A percentile compares a stretch with the other conserved stretches of the same genome.
These are phyloP conservation scores for Bradysia coprophila DNA, from an alignment of 1,140 invertebrate genomes.

Conservation along the genomic window DNA sequence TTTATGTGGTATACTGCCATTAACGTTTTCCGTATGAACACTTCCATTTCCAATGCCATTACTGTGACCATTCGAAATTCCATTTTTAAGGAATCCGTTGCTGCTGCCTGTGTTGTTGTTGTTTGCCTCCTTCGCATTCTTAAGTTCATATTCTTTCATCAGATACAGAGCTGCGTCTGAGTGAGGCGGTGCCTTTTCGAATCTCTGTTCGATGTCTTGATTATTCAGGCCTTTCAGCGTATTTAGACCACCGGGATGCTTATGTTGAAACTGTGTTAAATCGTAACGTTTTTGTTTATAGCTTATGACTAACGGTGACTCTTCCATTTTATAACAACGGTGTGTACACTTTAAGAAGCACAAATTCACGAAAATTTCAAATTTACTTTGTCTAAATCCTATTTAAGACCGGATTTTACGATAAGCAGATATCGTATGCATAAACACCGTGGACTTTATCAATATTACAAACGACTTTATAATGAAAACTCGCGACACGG, in stretches of 20 bases:
- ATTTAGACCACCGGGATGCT: slow-evolving; percentile 38
- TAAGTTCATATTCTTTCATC: slow-evolving; percentile 31
- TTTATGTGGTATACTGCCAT: not conserved
- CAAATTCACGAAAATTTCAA: too few relatives aligned
- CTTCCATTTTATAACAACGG: too few relatives aligned
- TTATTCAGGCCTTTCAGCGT: slow-evolving; percentile 24
- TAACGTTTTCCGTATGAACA: not conserved
- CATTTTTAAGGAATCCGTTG: not conserved
- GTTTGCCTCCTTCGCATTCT: not conserved
- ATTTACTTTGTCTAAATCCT: too few relatives aligned
- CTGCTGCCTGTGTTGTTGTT: not conserved
- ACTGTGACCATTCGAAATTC: not conserved
- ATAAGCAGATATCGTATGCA: too few relatives aligned
- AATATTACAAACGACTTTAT: too few relatives aligned
- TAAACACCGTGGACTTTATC: too few relatives aligned
- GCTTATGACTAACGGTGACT: slow-evolving; percentile 25
- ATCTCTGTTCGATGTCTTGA: slow-evolving; percentile 26
- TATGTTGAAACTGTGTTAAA: slow-evolving; percentile 29
- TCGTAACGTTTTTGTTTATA: slow-evolving; percentile 30
- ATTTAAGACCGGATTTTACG: too few relatives aligned
- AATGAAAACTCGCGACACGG: too few relatives aligned
- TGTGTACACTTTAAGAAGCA: too few relatives aligned
- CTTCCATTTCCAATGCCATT: not conserved
- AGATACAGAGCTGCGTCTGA: slow-evolving; percentile 38
- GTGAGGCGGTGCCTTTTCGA: slow-evolving; percentile 30